Evolutionary conservation across 2,797 vertebrate genomes (phyloP).

Genomic region (Acanthurus lineatus): DNA sequence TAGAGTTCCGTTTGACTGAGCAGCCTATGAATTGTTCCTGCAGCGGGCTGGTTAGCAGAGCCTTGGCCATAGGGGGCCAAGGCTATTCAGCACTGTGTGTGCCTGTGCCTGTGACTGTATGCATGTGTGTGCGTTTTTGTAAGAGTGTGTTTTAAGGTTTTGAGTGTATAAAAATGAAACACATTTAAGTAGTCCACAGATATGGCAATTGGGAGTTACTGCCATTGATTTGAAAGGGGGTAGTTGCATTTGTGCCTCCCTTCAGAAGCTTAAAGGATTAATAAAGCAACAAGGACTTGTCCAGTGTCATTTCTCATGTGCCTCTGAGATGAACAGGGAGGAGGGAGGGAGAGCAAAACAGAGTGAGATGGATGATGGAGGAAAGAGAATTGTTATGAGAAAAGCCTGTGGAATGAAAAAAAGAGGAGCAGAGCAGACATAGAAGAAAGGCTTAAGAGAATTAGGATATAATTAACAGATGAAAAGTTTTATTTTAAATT

Average conservation of each 20-base stretch:
- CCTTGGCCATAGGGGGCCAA: conserved; percentile 52
- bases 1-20: conserved; percentile 77
- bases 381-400: conserved; percentile 62
- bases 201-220: conserved; percentile 65
- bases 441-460: conserved; percentile 52
- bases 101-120: not conserved
- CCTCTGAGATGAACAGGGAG: conserved; percentile 65
- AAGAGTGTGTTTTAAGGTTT: conserved; percentile 12
- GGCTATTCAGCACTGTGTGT: conserved; percentile 42
- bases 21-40: conserved; percentile 75
- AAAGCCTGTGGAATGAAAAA: conserved; percentile 39
- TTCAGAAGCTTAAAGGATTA: conserved; percentile 80
- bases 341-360: conserved; percentile 46
- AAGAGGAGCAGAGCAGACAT: conserved; percentile 20
- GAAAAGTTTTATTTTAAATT: conserved; percentile 56
- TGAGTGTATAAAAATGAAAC: conserved; percentile 53
- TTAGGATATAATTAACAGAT: conserved; percentile 68
- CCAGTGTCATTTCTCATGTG: conserved; percentile 76
- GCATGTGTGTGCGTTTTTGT: not conserved
- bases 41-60: conserved; percentile 70
- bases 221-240: conserved; percentile 76
- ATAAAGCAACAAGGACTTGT: conserved; percentile 78
- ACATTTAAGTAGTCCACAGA: conserved; percentile 66
- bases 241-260: conserved; percentile 68
- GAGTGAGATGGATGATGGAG: conserved; percentile 65